Conservation (phyloP, 2,113 vertebrate genomes). For the Hippocampus abdominalis region DNA sequence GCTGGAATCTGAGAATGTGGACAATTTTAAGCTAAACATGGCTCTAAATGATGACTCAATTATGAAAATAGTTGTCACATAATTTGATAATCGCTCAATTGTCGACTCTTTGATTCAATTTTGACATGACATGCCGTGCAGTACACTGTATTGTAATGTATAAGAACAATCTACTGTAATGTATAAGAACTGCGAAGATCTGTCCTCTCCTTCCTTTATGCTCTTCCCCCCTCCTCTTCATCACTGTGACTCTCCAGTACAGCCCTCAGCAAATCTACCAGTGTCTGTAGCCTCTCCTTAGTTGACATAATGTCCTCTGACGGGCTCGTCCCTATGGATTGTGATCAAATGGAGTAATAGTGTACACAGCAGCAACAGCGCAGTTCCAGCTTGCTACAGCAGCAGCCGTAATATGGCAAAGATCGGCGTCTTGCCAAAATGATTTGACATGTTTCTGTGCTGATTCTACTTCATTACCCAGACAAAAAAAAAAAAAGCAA, state of each 20-base stretch:
- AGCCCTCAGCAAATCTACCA: slow-evolving; percentile 55
- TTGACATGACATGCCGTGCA: too few relatives aligned
- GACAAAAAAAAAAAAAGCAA: background rate
- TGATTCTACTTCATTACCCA: slow-evolving; percentile 36
- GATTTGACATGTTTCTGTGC: slow-evolving; percentile 51
- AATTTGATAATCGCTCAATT: too few relatives aligned
- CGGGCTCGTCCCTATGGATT: slow-evolving; percentile 69
- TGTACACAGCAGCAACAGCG: slow-evolving; percentile 61
- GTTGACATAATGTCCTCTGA: slow-evolving; percentile 62
- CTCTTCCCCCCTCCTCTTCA: slow-evolving; percentile 1
- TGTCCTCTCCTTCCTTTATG: slow-evolving; percentile 8
- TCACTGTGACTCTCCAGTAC: slow-evolving; percentile 40
- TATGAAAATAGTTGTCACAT: too few relatives aligned
- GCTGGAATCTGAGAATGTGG: too few relatives aligned
- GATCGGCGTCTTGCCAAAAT: slow-evolving; percentile 50
- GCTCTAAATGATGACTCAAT: too few relatives aligned
- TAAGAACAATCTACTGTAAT: background rate
- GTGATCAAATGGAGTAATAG: slow-evolving; percentile 64
- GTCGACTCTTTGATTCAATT: too few relatives aligned
- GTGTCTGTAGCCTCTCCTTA: slow-evolving; percentile 50
- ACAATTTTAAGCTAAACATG: too few relatives aligned
- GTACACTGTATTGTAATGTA: background rate
- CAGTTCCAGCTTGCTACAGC: slow-evolving; percentile 46
- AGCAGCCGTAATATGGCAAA: slow-evolving; percentile 58
- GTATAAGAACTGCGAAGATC: background rate